A percentile compares a stretch with the other conserved stretches of the same genome.
phyloP scores from a whole-genome alignment of 2,113 vertebrate genomes.

The Chaenocephalus aceratus region DNA sequence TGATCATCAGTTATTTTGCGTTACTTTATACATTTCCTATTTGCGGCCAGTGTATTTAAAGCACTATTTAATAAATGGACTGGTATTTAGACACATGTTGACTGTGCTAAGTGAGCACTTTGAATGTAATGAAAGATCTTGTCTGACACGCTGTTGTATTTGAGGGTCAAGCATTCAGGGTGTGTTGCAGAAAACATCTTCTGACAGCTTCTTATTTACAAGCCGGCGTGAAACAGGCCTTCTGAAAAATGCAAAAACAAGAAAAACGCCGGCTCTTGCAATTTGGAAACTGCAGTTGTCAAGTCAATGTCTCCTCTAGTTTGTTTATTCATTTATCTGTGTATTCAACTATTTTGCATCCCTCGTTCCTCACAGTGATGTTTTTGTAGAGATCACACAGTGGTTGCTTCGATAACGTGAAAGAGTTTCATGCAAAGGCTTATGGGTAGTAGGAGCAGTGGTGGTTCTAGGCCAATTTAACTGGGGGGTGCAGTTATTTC shows the following conservation, averaged over 20 bases:
- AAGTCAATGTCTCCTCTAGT: background rate
- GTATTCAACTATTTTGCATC: background rate
- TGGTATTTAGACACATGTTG: background rate
- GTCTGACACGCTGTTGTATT: background rate
- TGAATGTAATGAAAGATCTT: background rate
- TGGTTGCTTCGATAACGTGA: background rate
- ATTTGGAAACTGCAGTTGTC: background rate
- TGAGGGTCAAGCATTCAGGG: background rate
- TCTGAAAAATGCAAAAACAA: background rate
- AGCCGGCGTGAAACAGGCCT: background rate
- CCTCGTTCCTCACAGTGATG: background rate
- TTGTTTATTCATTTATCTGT: background rate
- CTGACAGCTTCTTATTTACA: background rate
- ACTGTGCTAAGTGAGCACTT: no score
- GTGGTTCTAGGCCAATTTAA: no score
- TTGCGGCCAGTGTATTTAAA: background rate
- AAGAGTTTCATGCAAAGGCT: conserved; percentile 37
- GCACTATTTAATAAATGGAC: background rate
- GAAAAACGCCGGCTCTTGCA: background rate
- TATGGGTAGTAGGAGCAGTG: conserved; percentile 11
- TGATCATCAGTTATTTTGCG: background rate
- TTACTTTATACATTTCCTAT: no score
- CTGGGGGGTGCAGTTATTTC: no score
- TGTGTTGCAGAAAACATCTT: background rate
- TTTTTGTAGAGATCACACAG: background rate